Percentiles rank a stretch among this genome's conserved stretches.
Evolutionary conservation across 1,140 invertebrate genomes (phyloP).

Genomic region (Solenopsis fugax): DNA sequence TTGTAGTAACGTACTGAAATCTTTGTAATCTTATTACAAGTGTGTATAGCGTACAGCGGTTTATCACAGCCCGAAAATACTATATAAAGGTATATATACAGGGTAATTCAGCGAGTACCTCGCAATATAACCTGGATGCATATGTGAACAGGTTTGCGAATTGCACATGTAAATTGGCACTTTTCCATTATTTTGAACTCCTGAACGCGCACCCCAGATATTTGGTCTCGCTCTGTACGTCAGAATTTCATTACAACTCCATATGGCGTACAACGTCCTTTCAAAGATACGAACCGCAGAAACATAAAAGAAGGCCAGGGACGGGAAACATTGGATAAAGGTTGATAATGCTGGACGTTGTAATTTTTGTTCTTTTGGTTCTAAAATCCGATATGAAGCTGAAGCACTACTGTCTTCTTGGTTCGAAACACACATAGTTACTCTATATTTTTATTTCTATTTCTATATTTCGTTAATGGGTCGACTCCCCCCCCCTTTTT

Average conservation of each 20-base stretch:
- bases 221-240: background rate
- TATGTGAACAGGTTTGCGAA: constrained; percentile 5
- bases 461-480: constrained; percentile 12
- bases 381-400: constrained; percentile 28
- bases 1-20: background rate
- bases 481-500: background rate
- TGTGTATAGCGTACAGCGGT: background rate
- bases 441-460: constrained; percentile 20
- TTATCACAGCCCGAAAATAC: constrained; percentile 13
- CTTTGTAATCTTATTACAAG: constrained; percentile 18
- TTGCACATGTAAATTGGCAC: constrained; percentile 16
- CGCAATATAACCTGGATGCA: constrained; percentile 2
- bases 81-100: constrained; percentile 19
- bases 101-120: background rate
- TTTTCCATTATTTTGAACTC: constrained; percentile 12
- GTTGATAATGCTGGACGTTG: constrained; percentile 17
- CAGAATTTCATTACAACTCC: constrained; percentile 37
- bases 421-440: background rate
- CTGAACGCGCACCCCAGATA: background rate
- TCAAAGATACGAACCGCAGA: constrained; percentile 5
- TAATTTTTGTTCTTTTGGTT: constrained; percentile 12
- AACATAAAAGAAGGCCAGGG: constrained; percentile 3
- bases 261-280: background rate
- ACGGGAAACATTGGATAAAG: background rate
- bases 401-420: background rate